phyloP scores from a whole-genome alignment of 2,888 invertebrate genomes.

The Hedya salicella region DNA sequence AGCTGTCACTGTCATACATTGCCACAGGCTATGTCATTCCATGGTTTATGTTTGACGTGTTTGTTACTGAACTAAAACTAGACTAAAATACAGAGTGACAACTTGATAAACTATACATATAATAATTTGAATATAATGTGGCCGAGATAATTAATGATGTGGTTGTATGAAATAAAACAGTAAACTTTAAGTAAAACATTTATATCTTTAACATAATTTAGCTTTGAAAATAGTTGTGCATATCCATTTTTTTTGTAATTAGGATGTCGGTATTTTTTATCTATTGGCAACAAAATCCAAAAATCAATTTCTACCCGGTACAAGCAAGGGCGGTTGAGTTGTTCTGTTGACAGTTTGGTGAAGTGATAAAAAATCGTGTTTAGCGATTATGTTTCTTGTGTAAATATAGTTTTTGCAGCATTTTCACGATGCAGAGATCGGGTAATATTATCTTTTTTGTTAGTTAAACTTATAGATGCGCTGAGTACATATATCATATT shows the following conservation, averaged over 20 bases:
- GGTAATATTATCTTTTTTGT: slow-evolving; percentile 58
- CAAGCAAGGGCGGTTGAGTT: slow-evolving; percentile 72
- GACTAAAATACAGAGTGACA: background rate
- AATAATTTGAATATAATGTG: too few relatives aligned
- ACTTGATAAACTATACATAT: background rate
- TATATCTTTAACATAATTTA: too few relatives aligned
- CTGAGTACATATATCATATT: background rate
- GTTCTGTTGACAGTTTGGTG: slow-evolving; percentile 75
- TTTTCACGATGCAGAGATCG: slow-evolving; percentile 80
- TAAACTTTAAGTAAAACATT: too few relatives aligned
- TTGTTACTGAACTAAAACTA: background rate
- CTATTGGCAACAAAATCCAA: slow-evolving; percentile 66
- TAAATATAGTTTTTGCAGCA: slow-evolving; percentile 64
- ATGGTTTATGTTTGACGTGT: too few relatives aligned
- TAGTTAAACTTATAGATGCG: background rate
- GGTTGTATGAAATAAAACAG: too few relatives aligned
- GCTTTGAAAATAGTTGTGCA: too few relatives aligned
- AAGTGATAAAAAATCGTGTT: slow-evolving; percentile 68
- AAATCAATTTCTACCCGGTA: slow-evolving; percentile 74
- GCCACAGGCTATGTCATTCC: background rate
- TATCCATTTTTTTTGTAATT: background rate
- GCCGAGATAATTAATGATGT: too few relatives aligned
- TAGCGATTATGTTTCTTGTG: slow-evolving; percentile 75
- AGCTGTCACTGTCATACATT: background rate
- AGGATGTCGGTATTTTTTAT: slow-evolving; percentile 33